Percentiles rank a stretch among this genome's conserved stretches.
phyloP scores from a whole-genome alignment of 1,140 invertebrate genomes.

The Ruditapes philippinarum region DNA sequence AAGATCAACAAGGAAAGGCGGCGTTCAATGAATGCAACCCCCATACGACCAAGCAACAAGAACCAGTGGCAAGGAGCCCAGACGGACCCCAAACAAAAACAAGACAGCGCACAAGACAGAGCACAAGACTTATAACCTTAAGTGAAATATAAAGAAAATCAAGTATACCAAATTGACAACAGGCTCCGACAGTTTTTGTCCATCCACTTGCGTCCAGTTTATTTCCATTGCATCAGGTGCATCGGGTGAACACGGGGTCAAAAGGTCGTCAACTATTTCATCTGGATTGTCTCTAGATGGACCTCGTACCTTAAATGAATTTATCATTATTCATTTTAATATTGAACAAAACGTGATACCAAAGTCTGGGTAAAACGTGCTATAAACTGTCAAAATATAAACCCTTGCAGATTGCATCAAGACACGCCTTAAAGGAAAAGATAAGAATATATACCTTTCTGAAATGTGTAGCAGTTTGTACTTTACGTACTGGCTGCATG shows the following conservation, averaged over 20 bases:
- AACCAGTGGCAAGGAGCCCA: too few species aligned
- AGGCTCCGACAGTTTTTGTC: conserved; percentile 91
- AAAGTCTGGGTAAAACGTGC: too few species aligned
- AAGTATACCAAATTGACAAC: conserved; percentile 95
- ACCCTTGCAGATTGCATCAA: too few species aligned
- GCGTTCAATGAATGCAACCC: too few species aligned
- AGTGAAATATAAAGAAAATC: neutral
- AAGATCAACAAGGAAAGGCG: too few species aligned
- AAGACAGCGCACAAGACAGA: too few species aligned
- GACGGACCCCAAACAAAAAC: too few species aligned
- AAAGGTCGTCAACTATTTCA: conserved; percentile 94
- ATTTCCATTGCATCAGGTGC: conserved; percentile 97
- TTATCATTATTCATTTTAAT: neutral
- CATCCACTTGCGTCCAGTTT: conserved; percentile 96
- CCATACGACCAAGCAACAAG: too few species aligned
- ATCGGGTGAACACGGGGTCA: conserved; percentile 98
- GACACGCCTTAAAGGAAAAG: too few species aligned
- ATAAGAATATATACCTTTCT: conserved; percentile 89
- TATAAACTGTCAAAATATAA: too few species aligned
- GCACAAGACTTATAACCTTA: neutral
- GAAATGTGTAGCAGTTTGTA: conserved; percentile 99
- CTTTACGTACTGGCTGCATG: conserved; percentile 99
- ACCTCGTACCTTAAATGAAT: conserved; percentile 90
- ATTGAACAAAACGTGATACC: too few species aligned
- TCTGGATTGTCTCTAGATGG: conserved; percentile 94